Evolutionary conservation across 2,113 vertebrate species (phyloP).

Genomic region (Chaetops frenatus): DNA sequence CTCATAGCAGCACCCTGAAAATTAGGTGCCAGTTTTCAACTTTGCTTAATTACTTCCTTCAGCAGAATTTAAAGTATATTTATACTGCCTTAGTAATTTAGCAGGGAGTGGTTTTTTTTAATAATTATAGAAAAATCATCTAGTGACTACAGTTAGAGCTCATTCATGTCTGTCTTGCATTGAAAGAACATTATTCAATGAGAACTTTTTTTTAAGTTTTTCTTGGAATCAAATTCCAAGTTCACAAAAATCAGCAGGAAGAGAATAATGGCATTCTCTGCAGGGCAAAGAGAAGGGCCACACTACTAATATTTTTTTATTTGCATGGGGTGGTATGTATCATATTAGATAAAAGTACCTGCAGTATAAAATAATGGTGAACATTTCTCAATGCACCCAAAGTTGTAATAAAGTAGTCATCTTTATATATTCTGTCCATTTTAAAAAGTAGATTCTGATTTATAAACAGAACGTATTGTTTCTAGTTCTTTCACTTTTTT

Average conservation of each 20-base stretch:
- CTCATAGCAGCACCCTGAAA: background rate
- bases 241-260: background rate
- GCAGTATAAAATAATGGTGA: background rate
- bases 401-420: background rate
- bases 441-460: background rate
- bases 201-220: background rate
- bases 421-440: background rate
- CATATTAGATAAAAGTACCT: background rate
- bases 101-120: background rate
- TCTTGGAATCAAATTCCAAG: background rate
- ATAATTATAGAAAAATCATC: background rate
- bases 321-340: background rate
- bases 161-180: background rate
- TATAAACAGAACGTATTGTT: background rate
- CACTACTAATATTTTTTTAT: background rate
- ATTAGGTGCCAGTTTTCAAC: background rate
- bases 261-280: background rate
- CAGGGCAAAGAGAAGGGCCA: background rate
- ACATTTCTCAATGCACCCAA: background rate
- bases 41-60: background rate
- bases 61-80: background rate
- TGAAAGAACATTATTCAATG: background rate
- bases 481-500: background rate
- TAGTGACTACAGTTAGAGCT: background rate
- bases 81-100: background rate